Percentiles rank a stretch among this genome's conserved stretches.
Evolutionary conservation across 2,797 vertebrate species (phyloP).

Genomic region (Pristis pectinata): DNA sequence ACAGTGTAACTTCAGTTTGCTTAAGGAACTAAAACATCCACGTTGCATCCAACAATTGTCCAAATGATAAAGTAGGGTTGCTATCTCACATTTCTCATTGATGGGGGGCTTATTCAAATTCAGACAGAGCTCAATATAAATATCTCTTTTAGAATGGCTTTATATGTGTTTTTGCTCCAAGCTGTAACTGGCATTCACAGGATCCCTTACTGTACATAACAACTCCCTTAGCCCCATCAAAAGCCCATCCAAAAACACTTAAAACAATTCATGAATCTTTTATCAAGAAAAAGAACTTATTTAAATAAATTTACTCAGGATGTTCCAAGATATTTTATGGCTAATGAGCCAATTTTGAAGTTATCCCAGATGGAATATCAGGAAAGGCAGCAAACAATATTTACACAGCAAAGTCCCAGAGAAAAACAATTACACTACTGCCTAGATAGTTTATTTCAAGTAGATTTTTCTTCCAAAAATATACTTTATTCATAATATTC

Average conservation of each 20-base stretch:
- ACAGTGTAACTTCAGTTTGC: slow-evolving; percentile 54
- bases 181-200: background rate
- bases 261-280: background rate
- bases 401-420: background rate
- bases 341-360: background rate
- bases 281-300: background rate
- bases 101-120: slow-evolving; percentile 61
- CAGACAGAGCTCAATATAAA: background rate
- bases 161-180: background rate
- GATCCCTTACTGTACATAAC: background rate
- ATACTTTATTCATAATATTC: too few species aligned
- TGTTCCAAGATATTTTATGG: background rate
- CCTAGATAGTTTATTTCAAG: background rate
- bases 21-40: slow-evolving; percentile 56
- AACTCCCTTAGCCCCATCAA: background rate
- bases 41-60: slow-evolving; percentile 51
- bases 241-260: background rate
- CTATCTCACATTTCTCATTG: slow-evolving; percentile 54
- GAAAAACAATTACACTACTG: background rate
- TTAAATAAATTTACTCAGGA: background rate
- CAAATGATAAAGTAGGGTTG: slow-evolving; percentile 43
- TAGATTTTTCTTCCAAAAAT: too few species aligned
- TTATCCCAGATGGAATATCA: background rate
- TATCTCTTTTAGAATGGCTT: background rate
- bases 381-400: background rate